Conservation (phyloP, 2,888 invertebrate genomes). For the Phyllotreta striolata region DNA sequence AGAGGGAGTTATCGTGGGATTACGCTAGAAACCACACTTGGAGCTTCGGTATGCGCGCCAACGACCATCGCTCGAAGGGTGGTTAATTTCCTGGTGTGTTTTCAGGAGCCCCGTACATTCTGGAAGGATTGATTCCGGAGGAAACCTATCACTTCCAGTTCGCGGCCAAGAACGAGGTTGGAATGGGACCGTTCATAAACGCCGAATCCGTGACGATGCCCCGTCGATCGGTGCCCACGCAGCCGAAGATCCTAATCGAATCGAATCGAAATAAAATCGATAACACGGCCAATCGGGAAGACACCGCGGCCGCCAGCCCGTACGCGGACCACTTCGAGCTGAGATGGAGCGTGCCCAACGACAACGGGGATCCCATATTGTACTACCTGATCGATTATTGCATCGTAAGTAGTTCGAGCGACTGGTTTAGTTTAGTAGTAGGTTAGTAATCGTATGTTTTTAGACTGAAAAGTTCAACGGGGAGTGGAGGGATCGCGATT, state of each 20-base stretch:
- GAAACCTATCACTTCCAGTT: conserved; percentile 83
- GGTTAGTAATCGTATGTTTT: background rate
- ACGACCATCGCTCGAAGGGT: background rate
- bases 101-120: conserved; percentile 77
- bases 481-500: conserved; percentile 69
- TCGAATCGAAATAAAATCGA: conserved; percentile 55
- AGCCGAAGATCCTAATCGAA: conserved; percentile 69
- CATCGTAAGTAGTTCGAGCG: conserved; percentile 75
- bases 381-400: conserved; percentile 83
- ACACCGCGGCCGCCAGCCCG: conserved; percentile 65
- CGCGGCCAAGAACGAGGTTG: conserved; percentile 85
- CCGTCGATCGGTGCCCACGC: conserved; percentile 78
- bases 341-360: conserved; percentile 84
- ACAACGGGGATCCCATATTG: conserved; percentile 90
- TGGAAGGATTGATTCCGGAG: conserved; percentile 81
- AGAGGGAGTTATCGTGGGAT: conserved; percentile 73
- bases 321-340: conserved; percentile 83
- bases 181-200: conserved; percentile 73
- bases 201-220: conserved; percentile 71
- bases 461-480: conserved; percentile 74
- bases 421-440: too few species aligned
- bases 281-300: conserved; percentile 60
- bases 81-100: conserved; percentile 16
- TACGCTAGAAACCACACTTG: conserved; percentile 76
- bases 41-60: conserved; percentile 68